Conservation (phyloP, 92 coral and sea anemone species). For the Anthopleura xanthogrammica region DNA sequence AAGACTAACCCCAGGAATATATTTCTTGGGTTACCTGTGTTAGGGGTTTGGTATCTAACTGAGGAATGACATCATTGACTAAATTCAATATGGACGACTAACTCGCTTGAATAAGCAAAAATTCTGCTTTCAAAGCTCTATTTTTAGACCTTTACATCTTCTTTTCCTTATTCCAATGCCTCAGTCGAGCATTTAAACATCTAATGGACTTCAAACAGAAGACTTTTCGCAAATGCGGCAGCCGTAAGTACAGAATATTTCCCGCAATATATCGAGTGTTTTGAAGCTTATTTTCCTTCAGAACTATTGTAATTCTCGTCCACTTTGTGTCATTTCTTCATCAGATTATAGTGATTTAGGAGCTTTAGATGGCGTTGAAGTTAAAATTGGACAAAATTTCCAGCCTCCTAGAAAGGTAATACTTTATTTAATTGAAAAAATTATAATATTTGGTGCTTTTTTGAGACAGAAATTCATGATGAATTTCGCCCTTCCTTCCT, state of each 20-base stretch:
- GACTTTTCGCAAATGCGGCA: constrained; percentile 74
- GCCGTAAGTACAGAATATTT: constrained; percentile 52
- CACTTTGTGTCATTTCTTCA: background rate
- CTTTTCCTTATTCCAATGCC: constrained; percentile 10
- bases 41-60: constrained; percentile 20
- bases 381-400: constrained; percentile 87
- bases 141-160: constrained; percentile 17
- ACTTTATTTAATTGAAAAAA: background rate
- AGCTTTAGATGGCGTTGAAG: constrained; percentile 86
- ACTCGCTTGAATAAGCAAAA: constrained; percentile 32
- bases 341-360: constrained; percentile 85
- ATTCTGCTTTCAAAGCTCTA: constrained; percentile 26
- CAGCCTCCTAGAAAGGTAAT: constrained; percentile 92
- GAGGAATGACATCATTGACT: constrained; percentile 29
- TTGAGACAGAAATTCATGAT: background rate
- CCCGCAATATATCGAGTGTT: background rate
- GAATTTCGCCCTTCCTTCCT: background rate
- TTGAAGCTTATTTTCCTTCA: background rate
- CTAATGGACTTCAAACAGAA: constrained; percentile 42
- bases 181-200: constrained; percentile 4
- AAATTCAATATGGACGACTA: constrained; percentile 36
- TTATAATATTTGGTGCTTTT: too few species aligned
- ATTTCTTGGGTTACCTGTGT: constrained; percentile 1
- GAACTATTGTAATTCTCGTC: background rate
- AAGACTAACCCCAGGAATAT: background rate